Evolutionary conservation across 92 coral and sea anemone species (phyloP).

Genomic region (Epizoanthus scotinus): DNA sequence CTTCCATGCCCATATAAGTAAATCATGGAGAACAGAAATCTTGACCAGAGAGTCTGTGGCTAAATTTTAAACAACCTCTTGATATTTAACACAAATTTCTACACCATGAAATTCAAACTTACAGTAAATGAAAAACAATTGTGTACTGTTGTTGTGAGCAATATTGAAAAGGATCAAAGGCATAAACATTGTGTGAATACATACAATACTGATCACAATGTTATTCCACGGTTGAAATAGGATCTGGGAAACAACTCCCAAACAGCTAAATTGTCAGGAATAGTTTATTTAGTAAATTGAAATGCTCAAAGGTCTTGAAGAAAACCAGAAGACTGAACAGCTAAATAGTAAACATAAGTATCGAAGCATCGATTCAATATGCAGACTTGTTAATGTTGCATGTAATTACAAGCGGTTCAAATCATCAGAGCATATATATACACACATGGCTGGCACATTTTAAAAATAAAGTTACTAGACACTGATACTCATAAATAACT

Average conservation of each 20-base stretch:
- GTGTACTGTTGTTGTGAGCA: background rate
- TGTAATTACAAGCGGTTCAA: background rate
- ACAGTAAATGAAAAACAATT: background rate
- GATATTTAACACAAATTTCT: background rate
- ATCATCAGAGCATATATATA: slow-evolving; percentile 29
- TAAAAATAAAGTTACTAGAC: slow-evolving; percentile 3
- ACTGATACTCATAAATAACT: background rate
- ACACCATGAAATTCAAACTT: background rate
- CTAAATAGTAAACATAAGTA: background rate
- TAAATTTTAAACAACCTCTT: background rate
- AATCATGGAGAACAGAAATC: slow-evolving; percentile 1
- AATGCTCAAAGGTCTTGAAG: background rate
- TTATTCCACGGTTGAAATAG: background rate
- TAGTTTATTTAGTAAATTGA: background rate
- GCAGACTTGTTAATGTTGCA: slow-evolving; percentile 18
- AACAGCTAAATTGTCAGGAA: background rate
- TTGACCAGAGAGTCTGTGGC: slow-evolving; percentile 31
- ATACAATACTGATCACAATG: background rate
- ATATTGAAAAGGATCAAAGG: background rate
- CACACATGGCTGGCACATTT: slow-evolving; percentile 5
- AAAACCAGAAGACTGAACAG: background rate
- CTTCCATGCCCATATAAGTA: slow-evolving; percentile 41
- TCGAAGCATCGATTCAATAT: background rate
- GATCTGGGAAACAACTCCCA: background rate
- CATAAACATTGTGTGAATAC: background rate